Base-by-base conservation (phyloP, 1,140 invertebrate species). In the Augochlora pura region DNA sequence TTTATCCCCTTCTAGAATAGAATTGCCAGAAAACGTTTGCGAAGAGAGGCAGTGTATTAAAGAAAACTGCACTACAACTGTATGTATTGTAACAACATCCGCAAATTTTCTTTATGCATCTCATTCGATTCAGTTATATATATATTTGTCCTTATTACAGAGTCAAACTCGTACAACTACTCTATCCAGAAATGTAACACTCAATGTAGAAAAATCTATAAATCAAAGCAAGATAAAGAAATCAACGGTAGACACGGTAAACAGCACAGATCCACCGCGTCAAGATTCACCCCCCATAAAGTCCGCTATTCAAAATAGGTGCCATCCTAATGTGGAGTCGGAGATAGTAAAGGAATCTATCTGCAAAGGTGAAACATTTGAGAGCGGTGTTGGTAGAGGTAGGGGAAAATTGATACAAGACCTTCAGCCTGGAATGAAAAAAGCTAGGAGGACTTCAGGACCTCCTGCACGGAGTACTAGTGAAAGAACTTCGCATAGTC, bases 301-400 rank as follows among this genome's bases (percentile, higher is more conserved):
- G 18, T 27, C 62, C 0, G 12, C 16, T 49, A 75, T 18, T 23
- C 67, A 18, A 23, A 62, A 25, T 9, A 68, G 54, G 39, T 25
- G 62, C 1, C 57, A 59, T 0, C 18, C 52, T 1, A 80, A 62
- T 14, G 27, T 74, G 21, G 25, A 60, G 8, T 74, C 84, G 0
- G 81, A 86, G 32, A 83, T 83, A 12, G 60, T 68, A 2, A 80
- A 69, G 14, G 80, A 80, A 42, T 63, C 81, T 0, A 86, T 83
- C 8, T 83, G 77, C 18, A 78, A 79, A 16, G 63, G 62, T 52
- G 84, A 86, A 54, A 60, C 21, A 1, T 66, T n/a, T 10, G 42
- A 68, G 3, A 12, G 5, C 46, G 69, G 77, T 38, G 7, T 83
- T 1, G 77, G 84, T 42, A 83, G 66, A n/a, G 85, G 84, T 23